A percentile compares a stretch with the other conserved stretches of the same genome.
These are phyloP conservation scores for Criorhina ranunculi DNA, from an alignment of 2,888 invertebrate genomes.

Conservation along the genomic window DNA sequence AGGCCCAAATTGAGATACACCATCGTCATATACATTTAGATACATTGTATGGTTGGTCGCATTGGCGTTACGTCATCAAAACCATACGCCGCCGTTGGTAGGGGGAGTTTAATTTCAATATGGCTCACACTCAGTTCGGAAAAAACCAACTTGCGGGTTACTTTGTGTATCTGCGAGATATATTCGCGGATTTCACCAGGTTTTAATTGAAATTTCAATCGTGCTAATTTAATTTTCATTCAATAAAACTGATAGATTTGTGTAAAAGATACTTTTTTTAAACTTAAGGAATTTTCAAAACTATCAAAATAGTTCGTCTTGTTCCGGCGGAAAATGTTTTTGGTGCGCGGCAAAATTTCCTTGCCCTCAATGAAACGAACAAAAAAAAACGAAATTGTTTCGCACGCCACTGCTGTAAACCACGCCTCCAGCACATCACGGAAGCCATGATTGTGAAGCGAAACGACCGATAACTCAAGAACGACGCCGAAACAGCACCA, in stretches of 20 bases:
- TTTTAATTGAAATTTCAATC: not conserved
- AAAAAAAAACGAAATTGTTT: not conserved
- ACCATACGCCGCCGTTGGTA: conserved; percentile 3
- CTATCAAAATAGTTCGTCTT: not conserved
- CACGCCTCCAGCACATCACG: conserved; percentile 82
- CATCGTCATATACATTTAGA: conserved; percentile 17
- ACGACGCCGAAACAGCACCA: conserved; percentile 77
- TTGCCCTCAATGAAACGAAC: not conserved
- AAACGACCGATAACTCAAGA: conserved; percentile 83
- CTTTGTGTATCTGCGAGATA: conserved; percentile 31
- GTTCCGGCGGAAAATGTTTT: conserved; percentile 22
- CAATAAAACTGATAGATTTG: not conserved
- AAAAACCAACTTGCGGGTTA: conserved; percentile 62
- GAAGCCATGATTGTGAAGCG: conserved; percentile 84
- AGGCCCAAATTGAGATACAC: conserved; percentile 67
- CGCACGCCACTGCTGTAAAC: conserved; percentile 80
- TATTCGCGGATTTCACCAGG: conserved; percentile 7
- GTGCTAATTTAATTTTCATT: not conserved
- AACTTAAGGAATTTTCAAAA: not conserved
- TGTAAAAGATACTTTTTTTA: conserved; percentile 13
- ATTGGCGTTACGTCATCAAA: conserved; percentile 49
- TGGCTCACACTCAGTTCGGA: conserved; percentile 56
- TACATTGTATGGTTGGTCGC: conserved; percentile 18
- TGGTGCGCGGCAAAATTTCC: not conserved
- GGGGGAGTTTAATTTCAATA: conserved; percentile 54